phyloP scores from a whole-genome alignment of 2,797 vertebrate genomes.

The Myotis pilosus region DNA sequence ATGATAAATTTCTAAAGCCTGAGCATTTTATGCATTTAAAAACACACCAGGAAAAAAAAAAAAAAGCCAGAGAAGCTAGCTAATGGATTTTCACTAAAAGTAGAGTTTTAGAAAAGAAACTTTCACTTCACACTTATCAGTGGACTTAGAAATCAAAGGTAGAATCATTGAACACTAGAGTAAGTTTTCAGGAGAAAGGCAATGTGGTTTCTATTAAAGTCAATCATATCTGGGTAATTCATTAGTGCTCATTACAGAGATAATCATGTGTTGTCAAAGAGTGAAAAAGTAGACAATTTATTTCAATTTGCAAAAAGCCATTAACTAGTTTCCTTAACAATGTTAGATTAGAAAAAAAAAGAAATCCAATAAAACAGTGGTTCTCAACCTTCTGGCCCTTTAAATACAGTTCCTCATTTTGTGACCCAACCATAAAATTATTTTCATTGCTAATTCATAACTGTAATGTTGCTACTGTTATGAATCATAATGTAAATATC shows the following conservation, averaged over 20 bases:
- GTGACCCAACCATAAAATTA: too few species aligned
- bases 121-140: background rate
- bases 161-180: background rate
- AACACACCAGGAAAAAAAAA: background rate
- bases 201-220: background rate
- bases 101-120: constrained; percentile 6
- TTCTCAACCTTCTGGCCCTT: too few species aligned
- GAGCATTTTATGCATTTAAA: background rate
- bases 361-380: too few species aligned
- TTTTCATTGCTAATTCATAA: too few species aligned
- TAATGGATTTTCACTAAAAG: background rate
- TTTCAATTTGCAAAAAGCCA: constrained; percentile 48
- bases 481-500: too few species aligned
- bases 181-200: background rate
- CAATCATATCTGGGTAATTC: constrained; percentile 40
- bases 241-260: constrained; percentile 30
- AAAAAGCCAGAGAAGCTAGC: background rate
- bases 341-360: background rate
- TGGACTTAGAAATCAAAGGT: background rate
- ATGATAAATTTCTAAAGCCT: background rate
- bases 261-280: constrained; percentile 20
- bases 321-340: constrained; percentile 42
- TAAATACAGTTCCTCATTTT: too few species aligned
- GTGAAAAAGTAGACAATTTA: constrained; percentile 37
- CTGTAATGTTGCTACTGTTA: too few species aligned